Conservation (phyloP, 1,140 invertebrate genomes). For the Piezodorus guildinii region DNA sequence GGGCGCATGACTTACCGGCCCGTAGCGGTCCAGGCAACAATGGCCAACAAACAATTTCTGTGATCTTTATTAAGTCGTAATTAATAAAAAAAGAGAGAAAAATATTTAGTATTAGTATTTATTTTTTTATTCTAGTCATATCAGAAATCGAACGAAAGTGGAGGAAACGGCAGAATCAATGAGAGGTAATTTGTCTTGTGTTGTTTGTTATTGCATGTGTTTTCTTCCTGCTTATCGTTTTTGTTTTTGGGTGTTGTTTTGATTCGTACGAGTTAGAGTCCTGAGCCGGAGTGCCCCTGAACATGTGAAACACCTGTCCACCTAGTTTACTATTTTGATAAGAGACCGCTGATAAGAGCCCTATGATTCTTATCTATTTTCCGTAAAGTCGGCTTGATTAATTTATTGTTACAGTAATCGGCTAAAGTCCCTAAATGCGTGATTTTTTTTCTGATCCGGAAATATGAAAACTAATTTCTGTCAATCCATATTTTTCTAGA, state of each 20-base stretch:
- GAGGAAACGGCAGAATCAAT: slow-evolving; percentile 9
- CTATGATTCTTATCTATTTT: background rate
- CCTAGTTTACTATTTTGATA: slow-evolving; percentile 34
- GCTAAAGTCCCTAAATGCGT: no score
- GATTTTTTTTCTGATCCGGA: no score
- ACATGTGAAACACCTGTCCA: slow-evolving; percentile 21
- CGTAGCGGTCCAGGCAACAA: slow-evolving; percentile 15
- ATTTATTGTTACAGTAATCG: no score
- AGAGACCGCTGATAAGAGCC: background rate
- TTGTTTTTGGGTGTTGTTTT: background rate
- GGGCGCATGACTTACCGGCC: slow-evolving; percentile 19
- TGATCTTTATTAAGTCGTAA: slow-evolving; percentile 24
- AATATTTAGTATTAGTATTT: slow-evolving; percentile 23
- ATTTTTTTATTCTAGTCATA: slow-evolving; percentile 24
- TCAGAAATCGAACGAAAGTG: slow-evolving; percentile 12
- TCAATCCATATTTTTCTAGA: no score
- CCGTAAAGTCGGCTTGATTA: no score
- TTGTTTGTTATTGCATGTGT: background rate
- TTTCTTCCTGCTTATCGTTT: background rate
- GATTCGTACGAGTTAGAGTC: background rate
- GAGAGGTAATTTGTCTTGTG: slow-evolving; percentile 15
- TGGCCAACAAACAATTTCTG: slow-evolving; percentile 29
- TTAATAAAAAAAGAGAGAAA: slow-evolving; percentile 1
- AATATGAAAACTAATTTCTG: no score
- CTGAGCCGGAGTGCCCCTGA: background rate